phyloP scores from a whole-genome alignment of 2,888 invertebrate genomes.

The Lithodes maja region DNA sequence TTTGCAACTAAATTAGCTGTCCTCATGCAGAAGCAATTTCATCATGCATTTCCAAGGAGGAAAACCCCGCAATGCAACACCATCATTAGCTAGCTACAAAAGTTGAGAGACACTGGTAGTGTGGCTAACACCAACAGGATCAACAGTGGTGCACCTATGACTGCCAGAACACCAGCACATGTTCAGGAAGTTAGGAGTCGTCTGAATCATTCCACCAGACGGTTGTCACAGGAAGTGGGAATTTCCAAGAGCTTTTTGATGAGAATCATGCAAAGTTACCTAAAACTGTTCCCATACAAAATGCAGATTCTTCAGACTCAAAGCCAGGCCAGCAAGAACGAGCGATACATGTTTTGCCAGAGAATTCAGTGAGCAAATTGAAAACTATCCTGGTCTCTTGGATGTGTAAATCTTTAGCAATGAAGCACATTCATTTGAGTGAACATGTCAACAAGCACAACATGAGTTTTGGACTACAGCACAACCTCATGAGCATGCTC shows the following conservation, averaged over 20 bases:
- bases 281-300: slow-evolving; percentile 28
- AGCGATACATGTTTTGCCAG: background rate
- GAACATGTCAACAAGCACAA: no score
- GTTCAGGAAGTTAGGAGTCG: slow-evolving; percentile 16
- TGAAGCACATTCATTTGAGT: background rate
- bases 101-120: slow-evolving; percentile 13
- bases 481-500: no score
- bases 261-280: background rate
- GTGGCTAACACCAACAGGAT: slow-evolving; percentile 7
- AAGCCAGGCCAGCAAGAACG: slow-evolving; percentile 24
- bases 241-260: slow-evolving; percentile 12
- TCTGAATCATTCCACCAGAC: slow-evolving; percentile 19
- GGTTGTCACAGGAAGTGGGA: slow-evolving; percentile 21
- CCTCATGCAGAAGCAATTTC: background rate
- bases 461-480: no score
- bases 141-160: background rate
- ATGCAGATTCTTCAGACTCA: slow-evolving; percentile 26
- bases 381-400: background rate
- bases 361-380: background rate
- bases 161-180: slow-evolving; percentile 21
- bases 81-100: slow-evolving; percentile 5
- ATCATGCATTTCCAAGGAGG: background rate
- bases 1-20: slow-evolving; percentile 1
- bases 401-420: background rate
- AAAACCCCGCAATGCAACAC: background rate